Evolutionary conservation across 2,797 vertebrate genomes (phyloP).

Genomic region (Notoglanidium macrostoma): DNA sequence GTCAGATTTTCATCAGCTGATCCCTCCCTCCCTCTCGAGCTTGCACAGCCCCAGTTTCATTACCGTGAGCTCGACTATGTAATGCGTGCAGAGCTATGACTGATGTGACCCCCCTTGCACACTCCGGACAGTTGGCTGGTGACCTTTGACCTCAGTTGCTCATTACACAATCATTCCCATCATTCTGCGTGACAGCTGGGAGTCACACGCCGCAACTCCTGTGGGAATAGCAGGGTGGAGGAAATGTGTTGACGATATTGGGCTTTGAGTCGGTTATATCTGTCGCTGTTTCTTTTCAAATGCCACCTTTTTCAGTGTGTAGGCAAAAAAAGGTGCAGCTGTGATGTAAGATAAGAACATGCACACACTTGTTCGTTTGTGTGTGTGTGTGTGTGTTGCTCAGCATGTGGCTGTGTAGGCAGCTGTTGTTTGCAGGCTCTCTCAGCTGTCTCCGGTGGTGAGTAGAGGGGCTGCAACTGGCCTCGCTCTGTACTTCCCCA

Average conservation of each 20-base stretch:
- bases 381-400: background rate
- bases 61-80: background rate
- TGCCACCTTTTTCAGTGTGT: background rate
- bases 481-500: slow-evolving; percentile 30
- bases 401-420: slow-evolving; percentile 19
- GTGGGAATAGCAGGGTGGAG: background rate
- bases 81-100: background rate
- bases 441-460: slow-evolving; percentile 47
- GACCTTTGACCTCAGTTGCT: slow-evolving; percentile 31
- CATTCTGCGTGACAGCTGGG: slow-evolving; percentile 35
- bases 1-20: slow-evolving; percentile 22
- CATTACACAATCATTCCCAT: slow-evolving; percentile 28
- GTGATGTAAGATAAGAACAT: background rate
- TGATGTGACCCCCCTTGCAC: background rate
- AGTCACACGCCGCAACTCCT: slow-evolving; percentile 31
- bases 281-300: slow-evolving; percentile 10
- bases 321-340: slow-evolving; percentile 14
- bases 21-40: background rate
- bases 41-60: background rate
- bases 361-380: background rate
- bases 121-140: slow-evolving; percentile 2
- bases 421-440: slow-evolving; percentile 48
- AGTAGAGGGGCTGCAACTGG: slow-evolving; percentile 32
- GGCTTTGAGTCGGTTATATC: slow-evolving; percentile 9
- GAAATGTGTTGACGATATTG: background rate